Percentiles rank a stretch among this genome's conserved stretches.
Conservation (phyloP, 2,113 vertebrate genomes). For the Prinia subflava region DNA sequence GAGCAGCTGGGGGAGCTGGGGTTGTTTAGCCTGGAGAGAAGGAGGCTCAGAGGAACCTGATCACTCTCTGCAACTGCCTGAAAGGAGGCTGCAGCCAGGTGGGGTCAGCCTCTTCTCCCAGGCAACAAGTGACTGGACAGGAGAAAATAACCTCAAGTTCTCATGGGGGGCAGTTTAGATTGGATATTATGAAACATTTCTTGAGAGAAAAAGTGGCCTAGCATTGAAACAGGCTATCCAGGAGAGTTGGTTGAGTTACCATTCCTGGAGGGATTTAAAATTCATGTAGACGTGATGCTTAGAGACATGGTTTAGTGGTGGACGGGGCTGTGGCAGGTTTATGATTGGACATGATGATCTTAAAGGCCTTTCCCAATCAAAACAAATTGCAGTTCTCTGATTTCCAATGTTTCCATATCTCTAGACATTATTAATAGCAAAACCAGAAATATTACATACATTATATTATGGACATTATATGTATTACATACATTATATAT, state of each 20-base stretch:
- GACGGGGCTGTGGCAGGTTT: too few species aligned
- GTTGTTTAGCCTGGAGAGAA: too few species aligned
- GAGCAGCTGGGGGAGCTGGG: not conserved
- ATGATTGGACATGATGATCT: too few species aligned
- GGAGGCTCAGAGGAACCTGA: too few species aligned
- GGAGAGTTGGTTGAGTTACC: not conserved
- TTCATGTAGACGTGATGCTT: too few species aligned
- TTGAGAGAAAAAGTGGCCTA: not conserved
- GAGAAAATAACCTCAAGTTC: not conserved
- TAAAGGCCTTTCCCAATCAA: not conserved
- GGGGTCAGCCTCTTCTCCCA: too few species aligned
- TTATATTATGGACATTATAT: too few species aligned
- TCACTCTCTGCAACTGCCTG: too few species aligned
- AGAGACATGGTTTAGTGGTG: too few species aligned
- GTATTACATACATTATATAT: too few species aligned
- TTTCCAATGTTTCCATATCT: not conserved
- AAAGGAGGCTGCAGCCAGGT: too few species aligned
- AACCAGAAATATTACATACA: not conserved
- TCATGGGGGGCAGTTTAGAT: not conserved
- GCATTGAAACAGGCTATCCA: not conserved
- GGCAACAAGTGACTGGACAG: not conserved
- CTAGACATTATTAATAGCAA: not conserved
- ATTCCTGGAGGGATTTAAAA: too few species aligned
- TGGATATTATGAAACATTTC: not conserved
- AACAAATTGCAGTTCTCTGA: not conserved